phyloP scores from a whole-genome alignment of 2,797 vertebrate genomes.

The Lateolabrax maculatus region DNA sequence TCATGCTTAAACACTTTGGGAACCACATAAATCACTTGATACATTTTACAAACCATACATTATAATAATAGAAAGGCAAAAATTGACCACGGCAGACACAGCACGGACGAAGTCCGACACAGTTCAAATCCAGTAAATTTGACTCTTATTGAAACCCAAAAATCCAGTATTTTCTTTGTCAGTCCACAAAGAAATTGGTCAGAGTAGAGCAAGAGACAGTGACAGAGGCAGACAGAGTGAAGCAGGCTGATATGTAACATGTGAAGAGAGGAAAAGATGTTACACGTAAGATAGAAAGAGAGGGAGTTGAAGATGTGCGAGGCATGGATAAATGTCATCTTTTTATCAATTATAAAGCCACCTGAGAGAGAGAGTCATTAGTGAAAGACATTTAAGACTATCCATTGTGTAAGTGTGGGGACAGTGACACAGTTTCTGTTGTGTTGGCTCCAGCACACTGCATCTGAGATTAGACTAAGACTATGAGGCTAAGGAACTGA shows the following conservation, averaged over 20 bases:
- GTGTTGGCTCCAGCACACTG: neutral
- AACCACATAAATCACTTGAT: conserved; percentile 22
- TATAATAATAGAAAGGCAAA: conserved; percentile 10
- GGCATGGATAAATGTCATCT: conserved; percentile 31
- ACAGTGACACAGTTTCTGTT: neutral
- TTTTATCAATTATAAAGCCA: conserved; percentile 63
- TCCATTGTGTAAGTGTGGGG: neutral
- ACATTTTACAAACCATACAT: conserved; percentile 27
- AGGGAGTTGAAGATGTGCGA: neutral
- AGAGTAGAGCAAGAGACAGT: neutral
- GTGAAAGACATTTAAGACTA: neutral
- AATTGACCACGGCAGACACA: neutral
- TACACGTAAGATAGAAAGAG: neutral
- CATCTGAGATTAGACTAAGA: neutral
- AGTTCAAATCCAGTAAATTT: conserved; percentile 1
- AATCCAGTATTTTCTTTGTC: neutral
- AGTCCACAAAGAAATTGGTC: neutral
- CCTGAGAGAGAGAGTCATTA: neutral
- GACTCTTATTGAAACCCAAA: neutral
- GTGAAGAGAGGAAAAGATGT: conserved; percentile 8
- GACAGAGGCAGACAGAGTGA: neutral
- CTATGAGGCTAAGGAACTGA: neutral
- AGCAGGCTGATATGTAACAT: conserved; percentile 2
- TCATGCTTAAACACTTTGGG: conserved; percentile 50
- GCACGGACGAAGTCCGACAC: neutral